These are phyloP conservation scores for Anthopleura sola DNA, from an alignment of 64 coral and sea anemone species.

Conservation along the genomic window DNA sequence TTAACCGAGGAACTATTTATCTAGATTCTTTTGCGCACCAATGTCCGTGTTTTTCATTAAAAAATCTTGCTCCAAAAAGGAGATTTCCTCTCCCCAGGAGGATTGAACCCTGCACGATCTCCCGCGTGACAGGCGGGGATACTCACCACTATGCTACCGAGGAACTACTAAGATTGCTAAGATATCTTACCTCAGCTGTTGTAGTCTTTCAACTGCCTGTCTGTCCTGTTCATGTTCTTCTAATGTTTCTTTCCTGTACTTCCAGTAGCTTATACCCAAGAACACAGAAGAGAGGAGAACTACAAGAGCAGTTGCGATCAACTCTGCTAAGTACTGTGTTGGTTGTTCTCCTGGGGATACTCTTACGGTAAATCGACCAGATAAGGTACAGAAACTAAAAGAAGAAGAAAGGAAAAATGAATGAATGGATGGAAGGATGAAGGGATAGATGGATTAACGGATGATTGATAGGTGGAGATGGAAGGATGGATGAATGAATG, in stretches of 20 bases:
- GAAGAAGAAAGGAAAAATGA: neutral
- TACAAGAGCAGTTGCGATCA: conserved; percentile 41
- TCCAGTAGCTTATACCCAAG: conserved; percentile 48
- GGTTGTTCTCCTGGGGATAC: conserved; percentile 25
- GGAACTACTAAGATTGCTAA: too few relatives aligned
- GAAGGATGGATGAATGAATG: neutral
- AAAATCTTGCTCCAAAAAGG: neutral
- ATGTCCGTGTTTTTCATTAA: neutral
- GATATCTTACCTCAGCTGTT: conserved; percentile 85
- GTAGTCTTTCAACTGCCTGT: conserved; percentile 58
- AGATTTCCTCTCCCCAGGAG: too few relatives aligned
- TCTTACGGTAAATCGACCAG: conserved; percentile 54
- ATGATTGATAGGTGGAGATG: neutral
- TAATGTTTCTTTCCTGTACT: conserved; percentile 67
- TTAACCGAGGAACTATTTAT: conserved; percentile 21
- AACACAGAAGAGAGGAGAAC: conserved; percentile 46
- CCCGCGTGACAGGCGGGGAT: conserved; percentile 63
- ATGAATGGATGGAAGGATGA: neutral
- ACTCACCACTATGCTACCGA: conserved; percentile 56
- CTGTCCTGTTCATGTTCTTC: conserved; percentile 54
- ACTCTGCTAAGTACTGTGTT: conserved; percentile 39
- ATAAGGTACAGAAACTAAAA: conserved; percentile 77
- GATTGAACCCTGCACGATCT: too few relatives aligned
- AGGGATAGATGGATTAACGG: neutral
- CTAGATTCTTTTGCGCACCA: neutral